Percentiles rank a stretch among this genome's conserved stretches.
phyloP scores from a whole-genome alignment of 2,113 vertebrate species.

The Pantherophis guttatus region DNA sequence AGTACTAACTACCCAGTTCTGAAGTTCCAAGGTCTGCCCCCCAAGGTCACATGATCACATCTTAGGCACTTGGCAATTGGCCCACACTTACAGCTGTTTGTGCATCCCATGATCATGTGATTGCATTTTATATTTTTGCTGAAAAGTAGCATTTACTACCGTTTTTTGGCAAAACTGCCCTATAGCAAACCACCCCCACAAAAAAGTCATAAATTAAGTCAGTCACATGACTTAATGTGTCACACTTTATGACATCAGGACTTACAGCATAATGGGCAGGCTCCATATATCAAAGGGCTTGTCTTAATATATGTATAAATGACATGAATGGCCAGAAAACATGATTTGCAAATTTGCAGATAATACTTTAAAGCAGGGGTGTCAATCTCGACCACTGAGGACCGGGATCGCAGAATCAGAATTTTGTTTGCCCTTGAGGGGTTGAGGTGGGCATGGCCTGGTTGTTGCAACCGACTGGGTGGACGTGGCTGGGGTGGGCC shows the following conservation, averaged over 20 bases:
- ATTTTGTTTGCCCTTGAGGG: too few relatives aligned
- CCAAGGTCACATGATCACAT: neutral
- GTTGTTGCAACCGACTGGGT: too few relatives aligned
- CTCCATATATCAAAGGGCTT: neutral
- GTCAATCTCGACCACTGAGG: too few relatives aligned
- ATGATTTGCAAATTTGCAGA: neutral
- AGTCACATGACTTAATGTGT: neutral
- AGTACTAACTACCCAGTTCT: neutral
- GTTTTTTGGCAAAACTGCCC: neutral
- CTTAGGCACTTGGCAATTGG: neutral
- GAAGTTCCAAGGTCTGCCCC: neutral
- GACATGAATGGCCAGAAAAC: neutral
- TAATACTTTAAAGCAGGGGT: too few relatives aligned
- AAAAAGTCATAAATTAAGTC: neutral
- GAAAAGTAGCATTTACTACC: neutral
- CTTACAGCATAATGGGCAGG: too few relatives aligned
- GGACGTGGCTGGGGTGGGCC: accelerated
- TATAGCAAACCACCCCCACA: neutral
- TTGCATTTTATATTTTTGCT: neutral
- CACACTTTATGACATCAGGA: neutral
- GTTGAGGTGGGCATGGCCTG: too few relatives aligned
- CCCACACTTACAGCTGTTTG: neutral
- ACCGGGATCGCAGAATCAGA: too few relatives aligned
- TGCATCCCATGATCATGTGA: neutral
- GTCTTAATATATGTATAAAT: neutral